Conservation (phyloP, 92 coral and sea anemone species). For the Micromussa lordhowensis region DNA sequence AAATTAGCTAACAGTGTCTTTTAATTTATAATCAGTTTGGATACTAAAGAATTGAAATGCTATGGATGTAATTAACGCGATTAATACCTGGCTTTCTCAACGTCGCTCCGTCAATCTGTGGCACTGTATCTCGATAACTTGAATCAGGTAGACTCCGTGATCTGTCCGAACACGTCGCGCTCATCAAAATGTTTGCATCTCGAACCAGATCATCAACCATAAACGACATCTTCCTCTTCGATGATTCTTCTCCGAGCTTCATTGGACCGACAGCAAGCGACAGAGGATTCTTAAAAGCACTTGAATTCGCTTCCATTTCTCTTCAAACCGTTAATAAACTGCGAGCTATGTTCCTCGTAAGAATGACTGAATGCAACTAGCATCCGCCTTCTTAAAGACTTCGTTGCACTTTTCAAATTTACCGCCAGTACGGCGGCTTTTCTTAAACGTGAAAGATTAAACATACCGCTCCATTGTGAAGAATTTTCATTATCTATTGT, state of each 20-base stretch:
- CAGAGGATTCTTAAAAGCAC: background rate
- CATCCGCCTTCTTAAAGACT: background rate
- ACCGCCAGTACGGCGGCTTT: constrained; percentile 21
- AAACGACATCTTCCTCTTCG: background rate
- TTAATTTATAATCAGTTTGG: background rate
- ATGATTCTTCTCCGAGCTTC: background rate
- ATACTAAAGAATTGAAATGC: background rate
- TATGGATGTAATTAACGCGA: background rate
- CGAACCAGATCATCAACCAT: constrained; percentile 30
- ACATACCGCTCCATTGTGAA: constrained; percentile 18
- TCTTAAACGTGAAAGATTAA: background rate
- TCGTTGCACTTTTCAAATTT: constrained; percentile 19
- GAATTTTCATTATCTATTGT: constrained; percentile 7
- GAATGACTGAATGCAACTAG: constrained; percentile 4
- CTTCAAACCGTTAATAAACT: background rate
- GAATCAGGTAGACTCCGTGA: background rate
- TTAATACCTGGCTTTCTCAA: background rate
- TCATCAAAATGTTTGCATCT: background rate
- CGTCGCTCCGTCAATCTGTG: background rate
- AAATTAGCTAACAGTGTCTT: background rate
- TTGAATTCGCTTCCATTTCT: constrained; percentile 9
- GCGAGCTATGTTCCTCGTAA: background rate
- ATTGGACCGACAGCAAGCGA: background rate
- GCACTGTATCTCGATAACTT: background rate
- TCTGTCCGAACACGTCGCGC: background rate